phyloP scores from a whole-genome alignment of 2,888 invertebrate species.

The Charanyca ferruginea region DNA sequence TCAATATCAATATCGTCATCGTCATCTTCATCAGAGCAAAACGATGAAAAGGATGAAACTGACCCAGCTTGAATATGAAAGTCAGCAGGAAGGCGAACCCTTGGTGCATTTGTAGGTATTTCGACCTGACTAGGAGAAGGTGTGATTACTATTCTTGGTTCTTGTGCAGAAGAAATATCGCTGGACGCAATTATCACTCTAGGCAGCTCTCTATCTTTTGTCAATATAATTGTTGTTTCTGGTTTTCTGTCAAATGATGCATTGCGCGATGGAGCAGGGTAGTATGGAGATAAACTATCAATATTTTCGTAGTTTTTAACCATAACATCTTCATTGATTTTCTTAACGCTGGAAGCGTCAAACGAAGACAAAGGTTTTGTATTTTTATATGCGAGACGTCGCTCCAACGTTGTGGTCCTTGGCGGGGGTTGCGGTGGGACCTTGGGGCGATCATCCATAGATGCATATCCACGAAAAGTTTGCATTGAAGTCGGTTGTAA shows the following conservation, averaged over 20 bases:
- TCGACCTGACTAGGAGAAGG: conserved; percentile 87
- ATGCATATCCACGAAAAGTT: conserved; percentile 80
- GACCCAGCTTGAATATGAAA: conserved; percentile 83
- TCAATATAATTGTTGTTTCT: conserved; percentile 60
- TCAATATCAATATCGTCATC: conserved; percentile 75
- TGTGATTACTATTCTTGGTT: conserved; percentile 92
- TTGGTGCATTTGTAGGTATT: conserved; percentile 83
- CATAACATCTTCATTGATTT: conserved; percentile 69
- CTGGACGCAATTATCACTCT: conserved; percentile 90
- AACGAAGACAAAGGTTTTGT: conserved; percentile 85
- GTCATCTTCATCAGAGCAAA: conserved; percentile 82
- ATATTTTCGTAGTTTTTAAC: conserved; percentile 84
- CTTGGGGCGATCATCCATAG: conserved; percentile 81
- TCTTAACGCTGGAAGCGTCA: conserved; percentile 73
- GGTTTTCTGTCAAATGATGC: conserved; percentile 74
- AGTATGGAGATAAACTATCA: conserved; percentile 73
- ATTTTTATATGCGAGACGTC: conserved; percentile 88
- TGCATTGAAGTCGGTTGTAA: conserved; percentile 91
- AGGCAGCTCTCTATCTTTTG: conserved; percentile 80
- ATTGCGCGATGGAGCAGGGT: conserved; percentile 62
- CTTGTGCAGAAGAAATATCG: conserved; percentile 85
- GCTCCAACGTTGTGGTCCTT: conserved; percentile 93
- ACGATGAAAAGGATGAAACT: conserved; percentile 82
- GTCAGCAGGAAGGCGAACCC: conserved; percentile 88
- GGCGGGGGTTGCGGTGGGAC: conserved; percentile 94